phyloP scores from a whole-genome alignment of 2,797 vertebrate genomes.

The Lutjanus campechanus region DNA sequence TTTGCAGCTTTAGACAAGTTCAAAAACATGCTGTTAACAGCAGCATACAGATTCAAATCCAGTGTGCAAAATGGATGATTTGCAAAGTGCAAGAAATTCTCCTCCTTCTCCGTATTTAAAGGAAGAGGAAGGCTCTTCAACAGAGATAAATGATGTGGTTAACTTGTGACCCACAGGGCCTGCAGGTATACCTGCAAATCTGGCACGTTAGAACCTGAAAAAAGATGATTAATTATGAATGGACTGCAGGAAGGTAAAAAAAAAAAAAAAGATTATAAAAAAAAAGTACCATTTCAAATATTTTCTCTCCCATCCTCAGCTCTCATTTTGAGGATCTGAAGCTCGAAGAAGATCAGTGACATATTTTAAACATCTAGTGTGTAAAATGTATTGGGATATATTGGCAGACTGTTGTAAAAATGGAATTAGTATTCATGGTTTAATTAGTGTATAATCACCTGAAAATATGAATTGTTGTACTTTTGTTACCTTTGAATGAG shows the following conservation, averaged over 20 bases:
- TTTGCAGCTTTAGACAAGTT: constrained; percentile 24
- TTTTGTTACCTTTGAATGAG: too few relatives aligned
- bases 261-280: not conserved
- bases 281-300: not conserved
- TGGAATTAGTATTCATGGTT: not conserved
- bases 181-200: not conserved
- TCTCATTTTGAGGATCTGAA: not conserved
- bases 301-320: not conserved
- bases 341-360: not conserved
- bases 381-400: too few relatives aligned
- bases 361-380: not conserved
- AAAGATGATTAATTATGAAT: constrained; percentile 20
- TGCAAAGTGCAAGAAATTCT: not conserved
- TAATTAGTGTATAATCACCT: too few relatives aligned
- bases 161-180: constrained; percentile 11
- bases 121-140: not conserved
- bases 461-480: too few relatives aligned
- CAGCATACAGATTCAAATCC: constrained; percentile 25
- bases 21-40: constrained; percentile 13
- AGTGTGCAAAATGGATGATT: not conserved
- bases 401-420: too few relatives aligned
- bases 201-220: constrained; percentile 3
- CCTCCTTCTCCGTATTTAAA: not conserved
- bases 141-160: constrained; percentile 15
- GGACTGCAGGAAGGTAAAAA: constrained; percentile 3